Conservation (phyloP, 2,113 vertebrate genomes). For the Heterotilapia buettikoferi region DNA sequence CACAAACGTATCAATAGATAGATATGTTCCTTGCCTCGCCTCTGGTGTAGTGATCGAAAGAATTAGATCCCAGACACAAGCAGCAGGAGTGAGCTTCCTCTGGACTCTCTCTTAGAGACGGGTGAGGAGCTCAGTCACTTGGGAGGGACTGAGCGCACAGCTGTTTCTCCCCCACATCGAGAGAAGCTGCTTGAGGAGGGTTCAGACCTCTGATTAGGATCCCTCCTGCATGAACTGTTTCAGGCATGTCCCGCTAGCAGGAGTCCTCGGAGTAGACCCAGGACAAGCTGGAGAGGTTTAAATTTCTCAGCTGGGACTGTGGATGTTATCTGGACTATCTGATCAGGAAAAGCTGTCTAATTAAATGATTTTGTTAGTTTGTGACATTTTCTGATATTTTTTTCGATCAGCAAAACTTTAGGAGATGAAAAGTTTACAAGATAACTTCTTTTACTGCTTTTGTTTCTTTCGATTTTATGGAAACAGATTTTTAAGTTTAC, state of each 20-base stretch:
- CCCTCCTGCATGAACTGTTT: no score
- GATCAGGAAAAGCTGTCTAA: neutral
- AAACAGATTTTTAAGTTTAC: neutral
- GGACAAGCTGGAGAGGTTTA: neutral
- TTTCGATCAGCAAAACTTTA: rapidly evolving
- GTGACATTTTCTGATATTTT: rapidly evolving
- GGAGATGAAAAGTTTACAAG: rapidly evolving
- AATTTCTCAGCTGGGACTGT: neutral
- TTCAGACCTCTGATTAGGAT: neutral
- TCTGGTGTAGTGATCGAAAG: rapidly evolving
- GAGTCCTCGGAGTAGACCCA: neutral
- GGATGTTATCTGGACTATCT: rapidly evolving
- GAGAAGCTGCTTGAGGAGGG: neutral
- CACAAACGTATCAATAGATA: neutral
- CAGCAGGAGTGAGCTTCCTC: neutral
- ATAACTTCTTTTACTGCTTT: neutral
- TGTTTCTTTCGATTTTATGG: rapidly evolving
- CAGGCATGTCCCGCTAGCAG: neutral
- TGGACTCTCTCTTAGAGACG: neutral
- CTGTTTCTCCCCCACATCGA: neutral
- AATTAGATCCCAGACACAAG: neutral
- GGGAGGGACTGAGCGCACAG: neutral
- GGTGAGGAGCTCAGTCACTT: neutral
- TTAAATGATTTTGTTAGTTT: neutral
- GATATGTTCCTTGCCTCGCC: neutral